These are phyloP conservation scores for Napeogenes inachia DNA, from an alignment of 2,888 invertebrate species.

Conservation along the genomic window DNA sequence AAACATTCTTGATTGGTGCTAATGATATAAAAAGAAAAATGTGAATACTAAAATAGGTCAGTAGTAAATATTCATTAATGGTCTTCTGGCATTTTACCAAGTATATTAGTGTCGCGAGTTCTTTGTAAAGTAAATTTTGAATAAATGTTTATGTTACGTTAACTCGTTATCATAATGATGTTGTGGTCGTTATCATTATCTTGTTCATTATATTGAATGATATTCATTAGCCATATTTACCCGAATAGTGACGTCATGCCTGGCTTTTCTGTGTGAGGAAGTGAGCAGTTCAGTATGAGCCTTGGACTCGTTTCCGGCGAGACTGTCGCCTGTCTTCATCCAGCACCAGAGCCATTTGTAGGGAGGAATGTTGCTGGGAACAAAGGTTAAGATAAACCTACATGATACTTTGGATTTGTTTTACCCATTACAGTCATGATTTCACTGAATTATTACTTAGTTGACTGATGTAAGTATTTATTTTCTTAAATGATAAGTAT, in stretches of 20 bases:
- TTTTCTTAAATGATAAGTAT: no score
- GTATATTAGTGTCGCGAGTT: slow-evolving; percentile 23
- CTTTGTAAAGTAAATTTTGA: slow-evolving; percentile 22
- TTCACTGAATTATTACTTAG: no score
- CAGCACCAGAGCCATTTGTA: slow-evolving; percentile 83
- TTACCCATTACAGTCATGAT: no score
- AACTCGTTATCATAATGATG: neutral
- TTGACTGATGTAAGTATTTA: no score
- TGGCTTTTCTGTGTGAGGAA: slow-evolving; percentile 65
- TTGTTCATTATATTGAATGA: neutral
- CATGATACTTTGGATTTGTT: no score
- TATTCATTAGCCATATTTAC: slow-evolving; percentile 34
- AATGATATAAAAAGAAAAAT: slow-evolving; percentile 19
- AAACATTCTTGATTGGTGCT: neutral
- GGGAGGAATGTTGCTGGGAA: slow-evolving; percentile 79
- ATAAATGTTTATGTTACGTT: slow-evolving; percentile 14
- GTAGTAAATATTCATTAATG: slow-evolving; percentile 26
- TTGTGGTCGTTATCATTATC: neutral
- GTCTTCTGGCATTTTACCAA: slow-evolving; percentile 28
- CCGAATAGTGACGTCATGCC: slow-evolving; percentile 62
- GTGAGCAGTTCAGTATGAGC: slow-evolving; percentile 76
- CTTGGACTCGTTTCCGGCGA: slow-evolving; percentile 60
- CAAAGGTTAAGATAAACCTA: neutral
- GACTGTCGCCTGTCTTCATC: slow-evolving; percentile 56
- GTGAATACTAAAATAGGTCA: slow-evolving; percentile 20